These are phyloP conservation scores for Volucella zonaria DNA, from an alignment of 2,888 invertebrate genomes.

Conservation along the genomic window DNA sequence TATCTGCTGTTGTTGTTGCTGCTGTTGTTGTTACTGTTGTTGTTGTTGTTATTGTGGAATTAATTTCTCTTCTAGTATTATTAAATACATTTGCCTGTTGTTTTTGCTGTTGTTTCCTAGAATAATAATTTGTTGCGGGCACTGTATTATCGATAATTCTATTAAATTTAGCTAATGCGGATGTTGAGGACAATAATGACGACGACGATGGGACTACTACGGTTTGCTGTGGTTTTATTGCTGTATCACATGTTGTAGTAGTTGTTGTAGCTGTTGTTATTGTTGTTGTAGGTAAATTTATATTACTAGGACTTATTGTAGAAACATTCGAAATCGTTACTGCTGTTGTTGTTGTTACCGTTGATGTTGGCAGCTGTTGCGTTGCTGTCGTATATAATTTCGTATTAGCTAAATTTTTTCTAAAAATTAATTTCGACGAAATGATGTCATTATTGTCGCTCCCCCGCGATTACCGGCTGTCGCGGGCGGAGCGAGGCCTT, in stretches of 20 bases:
- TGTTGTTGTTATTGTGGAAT: constrained; percentile 45
- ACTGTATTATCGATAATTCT: constrained; percentile 81
- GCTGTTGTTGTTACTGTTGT: constrained; percentile 68
- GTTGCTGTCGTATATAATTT: constrained; percentile 78
- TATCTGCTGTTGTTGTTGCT: constrained; percentile 75
- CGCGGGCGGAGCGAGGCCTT: constrained; percentile 86
- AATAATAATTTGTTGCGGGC: constrained; percentile 77
- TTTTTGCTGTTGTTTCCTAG: constrained; percentile 60
- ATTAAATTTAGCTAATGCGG: constrained; percentile 83
- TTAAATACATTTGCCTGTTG: constrained; percentile 35
- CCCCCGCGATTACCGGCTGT: constrained; percentile 83
- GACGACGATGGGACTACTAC: constrained; percentile 75
- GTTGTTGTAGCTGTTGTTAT: constrained; percentile 75
- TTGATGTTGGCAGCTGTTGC: constrained; percentile 75
- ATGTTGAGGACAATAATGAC: constrained; percentile 77
- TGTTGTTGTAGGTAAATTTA: constrained; percentile 75
- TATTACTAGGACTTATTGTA: constrained; percentile 74
- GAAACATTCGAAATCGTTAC: constrained; percentile 71
- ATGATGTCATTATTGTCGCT: constrained; percentile 83
- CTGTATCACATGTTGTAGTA: constrained; percentile 75
- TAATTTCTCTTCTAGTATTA: constrained; percentile 31
- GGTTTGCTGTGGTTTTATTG: constrained; percentile 59
- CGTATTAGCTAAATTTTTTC: constrained; percentile 82
- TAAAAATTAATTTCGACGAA: constrained; percentile 83
- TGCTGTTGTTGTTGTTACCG: constrained; percentile 77